Evolutionary conservation across 2,113 vertebrate species (phyloP).

Genomic region (Oostethus manadensis): DNA sequence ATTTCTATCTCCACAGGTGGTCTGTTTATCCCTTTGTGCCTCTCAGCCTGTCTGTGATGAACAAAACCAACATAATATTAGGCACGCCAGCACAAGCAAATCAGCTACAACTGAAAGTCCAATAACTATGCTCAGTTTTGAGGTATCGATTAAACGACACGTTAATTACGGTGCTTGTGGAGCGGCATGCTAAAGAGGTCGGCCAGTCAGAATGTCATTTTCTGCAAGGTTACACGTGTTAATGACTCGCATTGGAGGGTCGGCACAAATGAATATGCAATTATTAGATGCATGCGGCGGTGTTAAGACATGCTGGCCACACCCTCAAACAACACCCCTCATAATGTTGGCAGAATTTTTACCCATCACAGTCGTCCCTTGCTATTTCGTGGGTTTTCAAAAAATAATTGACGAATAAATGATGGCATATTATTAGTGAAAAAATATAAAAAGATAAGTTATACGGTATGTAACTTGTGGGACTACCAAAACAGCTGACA

Average conservation of each 20-base stretch:
- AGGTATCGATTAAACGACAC: not conserved
- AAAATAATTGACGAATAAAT: too few species aligned
- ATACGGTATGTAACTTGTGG: too few species aligned
- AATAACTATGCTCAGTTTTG: not conserved
- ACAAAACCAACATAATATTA: conserved; percentile 30
- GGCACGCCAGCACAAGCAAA: not conserved
- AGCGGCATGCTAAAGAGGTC: conserved; percentile 15
- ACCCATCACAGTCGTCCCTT: too few species aligned
- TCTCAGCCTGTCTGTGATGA: conserved; percentile 47
- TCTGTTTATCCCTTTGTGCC: conserved; percentile 40
- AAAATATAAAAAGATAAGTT: too few species aligned
- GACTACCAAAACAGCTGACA: too few species aligned
- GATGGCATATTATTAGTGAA: too few species aligned
- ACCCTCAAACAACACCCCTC: not conserved
- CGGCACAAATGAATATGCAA: conserved; percentile 69
- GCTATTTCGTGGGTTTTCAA: too few species aligned
- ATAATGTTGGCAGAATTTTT: too few species aligned
- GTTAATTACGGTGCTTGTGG: not conserved
- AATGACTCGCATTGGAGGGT: conserved; percentile 75
- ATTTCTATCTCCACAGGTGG: conserved; percentile 63
- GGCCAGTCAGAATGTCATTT: conserved; percentile 65
- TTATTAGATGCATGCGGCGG: conserved; percentile 64
- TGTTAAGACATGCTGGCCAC: not conserved
- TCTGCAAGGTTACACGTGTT: conserved; percentile 72
- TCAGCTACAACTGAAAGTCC: not conserved